Evolutionary conservation across 1,140 invertebrate genomes (phyloP).

Genomic region (Lycorma delicatula): DNA sequence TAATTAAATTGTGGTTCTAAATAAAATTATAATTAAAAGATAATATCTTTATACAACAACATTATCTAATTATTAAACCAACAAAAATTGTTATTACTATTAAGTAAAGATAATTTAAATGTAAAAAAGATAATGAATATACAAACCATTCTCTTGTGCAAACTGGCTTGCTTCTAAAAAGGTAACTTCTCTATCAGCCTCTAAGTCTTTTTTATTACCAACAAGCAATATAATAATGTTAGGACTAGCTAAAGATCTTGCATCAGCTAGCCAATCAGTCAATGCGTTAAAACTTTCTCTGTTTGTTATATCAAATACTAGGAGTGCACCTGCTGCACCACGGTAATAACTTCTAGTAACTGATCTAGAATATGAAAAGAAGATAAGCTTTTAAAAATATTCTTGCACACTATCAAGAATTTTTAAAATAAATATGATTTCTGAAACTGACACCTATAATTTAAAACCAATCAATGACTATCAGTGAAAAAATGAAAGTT

Average conservation of each 20-base stretch:
- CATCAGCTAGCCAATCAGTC: conserved; percentile 75
- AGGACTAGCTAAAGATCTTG: conserved; percentile 73
- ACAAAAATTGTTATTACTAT: neutral
- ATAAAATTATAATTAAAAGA: neutral
- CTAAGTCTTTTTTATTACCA: conserved; percentile 76
- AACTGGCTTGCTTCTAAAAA: conserved; percentile 73
- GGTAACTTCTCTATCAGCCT: conserved; percentile 66
- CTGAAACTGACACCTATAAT: too few species aligned
- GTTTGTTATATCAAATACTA: conserved; percentile 73
- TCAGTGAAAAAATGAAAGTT: too few species aligned
- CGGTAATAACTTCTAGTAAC: conserved; percentile 74
- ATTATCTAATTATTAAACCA: neutral
- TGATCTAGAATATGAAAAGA: conserved; percentile 43
- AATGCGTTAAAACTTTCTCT: conserved; percentile 74
- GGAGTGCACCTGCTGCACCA: conserved; percentile 68
- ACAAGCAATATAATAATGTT: conserved; percentile 75
- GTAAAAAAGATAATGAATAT: too few species aligned
- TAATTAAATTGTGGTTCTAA: neutral
- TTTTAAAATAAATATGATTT: too few species aligned
- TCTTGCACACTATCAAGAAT: too few species aligned
- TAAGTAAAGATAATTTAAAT: too few species aligned
- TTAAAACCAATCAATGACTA: too few species aligned
- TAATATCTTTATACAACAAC: neutral
- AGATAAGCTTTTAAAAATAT: too few species aligned
- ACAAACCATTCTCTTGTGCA: conserved; percentile 69